Conservation (phyloP, 2,113 vertebrate species). For the Cephalopterus ornatus region DNA sequence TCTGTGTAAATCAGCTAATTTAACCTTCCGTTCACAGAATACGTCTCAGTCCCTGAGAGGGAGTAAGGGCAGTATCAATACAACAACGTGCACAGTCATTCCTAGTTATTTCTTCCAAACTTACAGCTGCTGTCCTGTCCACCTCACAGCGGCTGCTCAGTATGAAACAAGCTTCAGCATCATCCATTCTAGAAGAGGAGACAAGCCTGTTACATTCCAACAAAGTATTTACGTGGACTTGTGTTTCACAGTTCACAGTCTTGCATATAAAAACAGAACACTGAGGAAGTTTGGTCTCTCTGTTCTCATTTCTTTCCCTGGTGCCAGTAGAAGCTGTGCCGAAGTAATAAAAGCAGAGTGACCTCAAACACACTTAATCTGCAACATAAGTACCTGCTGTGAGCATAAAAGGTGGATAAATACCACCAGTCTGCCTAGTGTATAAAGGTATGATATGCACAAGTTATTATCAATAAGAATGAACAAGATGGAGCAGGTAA, state of each 20-base stretch:
- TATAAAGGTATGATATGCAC: background rate
- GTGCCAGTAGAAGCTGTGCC: background rate
- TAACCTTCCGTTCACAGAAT: background rate
- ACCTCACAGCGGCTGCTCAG: slow-evolving; percentile 94
- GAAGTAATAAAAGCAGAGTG: background rate
- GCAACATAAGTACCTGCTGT: background rate
- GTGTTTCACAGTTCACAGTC: background rate
- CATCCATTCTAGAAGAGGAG: slow-evolving; percentile 85
- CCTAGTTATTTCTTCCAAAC: slow-evolving; percentile 40
- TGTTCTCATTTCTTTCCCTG: background rate
- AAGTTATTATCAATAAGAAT: background rate
- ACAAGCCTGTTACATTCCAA: background rate
- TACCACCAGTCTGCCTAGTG: background rate
- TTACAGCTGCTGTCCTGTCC: slow-evolving; percentile 94
- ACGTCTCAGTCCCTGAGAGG: background rate
- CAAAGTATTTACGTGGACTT: background rate
- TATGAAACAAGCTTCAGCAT: slow-evolving; percentile 96
- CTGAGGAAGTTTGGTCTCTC: background rate
- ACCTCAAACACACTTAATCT: background rate
- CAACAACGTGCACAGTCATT: background rate
- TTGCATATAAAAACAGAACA: background rate
- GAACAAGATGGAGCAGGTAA: background rate
- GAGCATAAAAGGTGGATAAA: background rate
- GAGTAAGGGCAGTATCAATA: background rate
- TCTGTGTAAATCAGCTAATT: background rate